phyloP scores from a whole-genome alignment of 2,113 vertebrate genomes.

The Chaetodon auriga region DNA sequence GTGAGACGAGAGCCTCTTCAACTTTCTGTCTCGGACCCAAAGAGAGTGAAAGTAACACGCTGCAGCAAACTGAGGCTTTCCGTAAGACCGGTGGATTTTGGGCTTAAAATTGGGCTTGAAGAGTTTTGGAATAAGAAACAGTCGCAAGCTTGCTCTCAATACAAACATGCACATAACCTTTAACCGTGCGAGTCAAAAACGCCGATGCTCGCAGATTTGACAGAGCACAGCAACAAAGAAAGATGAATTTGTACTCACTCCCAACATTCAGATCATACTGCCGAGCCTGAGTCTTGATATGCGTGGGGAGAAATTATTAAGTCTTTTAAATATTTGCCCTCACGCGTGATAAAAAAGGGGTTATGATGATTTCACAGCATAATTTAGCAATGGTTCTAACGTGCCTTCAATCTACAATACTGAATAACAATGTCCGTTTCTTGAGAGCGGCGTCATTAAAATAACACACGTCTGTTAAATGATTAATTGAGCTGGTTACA shows the following conservation, averaged over 20 bases:
- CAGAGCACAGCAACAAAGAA: neutral
- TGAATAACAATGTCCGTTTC: neutral
- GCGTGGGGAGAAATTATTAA: neutral
- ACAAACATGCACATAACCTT: constrained; percentile 3
- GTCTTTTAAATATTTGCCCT: neutral
- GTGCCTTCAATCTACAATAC: neutral
- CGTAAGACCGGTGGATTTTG: constrained; percentile 12
- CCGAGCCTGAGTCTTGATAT: neutral
- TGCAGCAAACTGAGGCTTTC: constrained; percentile 36
- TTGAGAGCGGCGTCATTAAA: neutral
- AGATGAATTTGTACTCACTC: neutral
- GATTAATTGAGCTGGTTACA: neutral
- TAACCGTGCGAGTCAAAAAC: neutral
- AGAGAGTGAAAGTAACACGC: constrained; percentile 37
- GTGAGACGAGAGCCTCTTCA: constrained; percentile 59
- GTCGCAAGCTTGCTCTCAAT: neutral
- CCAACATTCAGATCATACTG: neutral
- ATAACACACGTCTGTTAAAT: neutral
- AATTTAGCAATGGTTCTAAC: neutral
- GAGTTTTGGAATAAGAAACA: neutral
- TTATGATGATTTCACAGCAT: neutral
- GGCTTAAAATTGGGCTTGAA: constrained; percentile 30
- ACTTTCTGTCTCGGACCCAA: constrained; percentile 43
- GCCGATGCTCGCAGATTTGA: neutral
- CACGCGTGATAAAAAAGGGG: no score